Conservation (phyloP, 2,888 invertebrate species). For the Zaprionus lineosus region DNA sequence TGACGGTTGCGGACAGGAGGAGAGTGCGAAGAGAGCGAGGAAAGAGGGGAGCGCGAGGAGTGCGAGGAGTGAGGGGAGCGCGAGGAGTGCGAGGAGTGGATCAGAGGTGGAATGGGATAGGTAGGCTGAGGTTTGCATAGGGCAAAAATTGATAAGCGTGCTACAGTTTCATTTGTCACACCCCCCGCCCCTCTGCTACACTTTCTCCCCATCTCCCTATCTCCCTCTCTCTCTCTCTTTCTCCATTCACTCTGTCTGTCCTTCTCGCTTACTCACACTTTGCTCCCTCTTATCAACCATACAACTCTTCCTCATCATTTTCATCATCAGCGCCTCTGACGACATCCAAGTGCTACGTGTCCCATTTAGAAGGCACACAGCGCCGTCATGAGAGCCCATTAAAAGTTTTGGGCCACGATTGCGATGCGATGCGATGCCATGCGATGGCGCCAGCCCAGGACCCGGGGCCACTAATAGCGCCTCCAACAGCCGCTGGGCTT, state of each 20-base stretch:
- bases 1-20: no score
- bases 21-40: no score
- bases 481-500: conserved; percentile 13
- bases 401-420: conserved; percentile 42
- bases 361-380: conserved; percentile 32
- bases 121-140: no score
- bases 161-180: conserved; percentile 51
- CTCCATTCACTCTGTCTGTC: no score
- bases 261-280: no score
- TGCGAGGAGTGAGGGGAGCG: not conserved
- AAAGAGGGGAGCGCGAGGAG: not conserved
- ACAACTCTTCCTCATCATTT: not conserved
- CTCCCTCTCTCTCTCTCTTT: no score
- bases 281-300: no score
- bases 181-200: no score
- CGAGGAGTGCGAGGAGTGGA: not conserved
- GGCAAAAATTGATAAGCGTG: conserved; percentile 64
- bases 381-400: conserved; percentile 49
- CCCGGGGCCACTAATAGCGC: not conserved
- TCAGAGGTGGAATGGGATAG: no score
- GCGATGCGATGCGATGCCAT: not conserved
- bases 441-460: no score
- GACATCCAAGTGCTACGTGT: conserved; percentile 46
- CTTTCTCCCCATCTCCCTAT: no score
- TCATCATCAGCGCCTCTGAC: conserved; percentile 20